Evolutionary conservation across 2,113 vertebrate species (phyloP).

Genomic region (Phaetusa simplex): DNA sequence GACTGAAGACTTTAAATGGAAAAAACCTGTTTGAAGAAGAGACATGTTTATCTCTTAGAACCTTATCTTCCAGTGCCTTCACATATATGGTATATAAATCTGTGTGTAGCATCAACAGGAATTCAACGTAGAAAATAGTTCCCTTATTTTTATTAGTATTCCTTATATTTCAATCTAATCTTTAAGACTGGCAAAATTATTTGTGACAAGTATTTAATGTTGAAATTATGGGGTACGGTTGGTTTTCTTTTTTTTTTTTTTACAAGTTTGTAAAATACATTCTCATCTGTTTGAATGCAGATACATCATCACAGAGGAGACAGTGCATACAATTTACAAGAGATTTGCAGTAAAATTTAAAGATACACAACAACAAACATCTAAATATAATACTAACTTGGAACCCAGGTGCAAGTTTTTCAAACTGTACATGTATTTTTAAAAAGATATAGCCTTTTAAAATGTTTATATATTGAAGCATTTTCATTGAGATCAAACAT

Average conservation of each 20-base stretch:
- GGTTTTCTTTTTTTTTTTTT: neutral
- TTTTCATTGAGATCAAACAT: conserved; percentile 25
- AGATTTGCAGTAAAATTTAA: neutral
- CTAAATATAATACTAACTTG: neutral
- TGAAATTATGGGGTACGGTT: neutral
- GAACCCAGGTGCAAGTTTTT: conserved; percentile 6
- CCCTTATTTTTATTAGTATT: neutral
- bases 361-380: neutral
- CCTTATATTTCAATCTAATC: neutral
- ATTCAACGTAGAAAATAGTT: neutral
- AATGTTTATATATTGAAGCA: conserved; percentile 46
- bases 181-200: neutral
- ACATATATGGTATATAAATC: neutral
- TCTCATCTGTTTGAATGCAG: conserved; percentile 20
- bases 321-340: conserved; percentile 18
- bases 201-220: neutral
- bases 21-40: neutral
- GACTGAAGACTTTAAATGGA: neutral
- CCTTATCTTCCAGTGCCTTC: neutral
- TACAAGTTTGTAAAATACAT: conserved; percentile 30
- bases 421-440: conserved; percentile 39
- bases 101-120: neutral
- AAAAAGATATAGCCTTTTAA: conserved; percentile 50
- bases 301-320: neutral
- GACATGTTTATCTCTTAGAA: neutral